A percentile compares a stretch with the other conserved stretches of the same genome.
Evolutionary conservation across 2,888 invertebrate genomes (phyloP).

Genomic region (Amblyjoppa proteus): DNA sequence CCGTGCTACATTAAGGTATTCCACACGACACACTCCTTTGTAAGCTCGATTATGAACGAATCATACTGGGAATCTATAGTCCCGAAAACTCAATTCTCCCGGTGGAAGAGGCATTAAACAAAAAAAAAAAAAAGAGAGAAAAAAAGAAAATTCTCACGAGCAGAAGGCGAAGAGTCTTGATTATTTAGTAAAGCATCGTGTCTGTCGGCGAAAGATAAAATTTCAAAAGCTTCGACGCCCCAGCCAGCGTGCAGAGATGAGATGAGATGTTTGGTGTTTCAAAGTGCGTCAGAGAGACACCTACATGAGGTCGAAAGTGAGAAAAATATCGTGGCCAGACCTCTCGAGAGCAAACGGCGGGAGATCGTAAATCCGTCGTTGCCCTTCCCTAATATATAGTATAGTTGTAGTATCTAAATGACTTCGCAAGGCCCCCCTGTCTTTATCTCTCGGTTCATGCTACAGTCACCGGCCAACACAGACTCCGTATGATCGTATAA

Average conservation of each 20-base stretch:
- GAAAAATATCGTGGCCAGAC: constrained; percentile 43
- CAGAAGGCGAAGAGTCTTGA: constrained; percentile 22
- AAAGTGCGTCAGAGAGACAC: constrained; percentile 51
- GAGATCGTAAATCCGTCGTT: constrained; percentile 70
- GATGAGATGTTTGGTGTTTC: constrained; percentile 62
- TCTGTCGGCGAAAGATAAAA: constrained; percentile 64
- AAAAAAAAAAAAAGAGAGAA: not conserved
- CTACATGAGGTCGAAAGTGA: constrained; percentile 32
- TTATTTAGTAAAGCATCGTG: constrained; percentile 32
- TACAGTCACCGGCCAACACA: constrained; percentile 15
- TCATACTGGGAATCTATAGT: not conserved
- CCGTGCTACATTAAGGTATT: constrained; percentile 28
- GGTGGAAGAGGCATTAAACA: constrained; percentile 4
- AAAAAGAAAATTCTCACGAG: constrained; percentile 30
- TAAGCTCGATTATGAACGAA: constrained; percentile 1
- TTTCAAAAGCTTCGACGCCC: constrained; percentile 59
- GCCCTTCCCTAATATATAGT: constrained; percentile 65
- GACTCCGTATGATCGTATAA: constrained; percentile 1
- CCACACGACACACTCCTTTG: constrained; percentile 40
- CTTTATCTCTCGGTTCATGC: constrained; percentile 42
- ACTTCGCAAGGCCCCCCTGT: constrained; percentile 38
- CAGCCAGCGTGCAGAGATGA: constrained; percentile 35
- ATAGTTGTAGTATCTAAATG: constrained; percentile 60
- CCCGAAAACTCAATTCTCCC: constrained; percentile 29
- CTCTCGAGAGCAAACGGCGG: constrained; percentile 55